phyloP scores from a whole-genome alignment of 2,797 vertebrate species.

The Tarsius wallacei region DNA sequence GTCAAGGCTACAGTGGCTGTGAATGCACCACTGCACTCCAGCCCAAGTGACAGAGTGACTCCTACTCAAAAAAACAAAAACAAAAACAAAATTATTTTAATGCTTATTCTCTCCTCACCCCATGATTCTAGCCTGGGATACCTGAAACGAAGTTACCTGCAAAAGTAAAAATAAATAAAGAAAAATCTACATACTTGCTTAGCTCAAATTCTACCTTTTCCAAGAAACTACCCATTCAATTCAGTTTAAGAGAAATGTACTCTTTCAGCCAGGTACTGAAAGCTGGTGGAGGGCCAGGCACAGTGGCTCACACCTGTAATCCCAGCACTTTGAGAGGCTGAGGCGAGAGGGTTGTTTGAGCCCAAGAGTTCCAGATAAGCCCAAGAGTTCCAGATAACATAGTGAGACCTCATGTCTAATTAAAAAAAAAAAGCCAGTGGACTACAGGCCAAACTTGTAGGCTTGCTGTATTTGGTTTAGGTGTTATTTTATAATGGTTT shows the following conservation, averaged over 20 bases:
- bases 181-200: slow-evolving; percentile 1
- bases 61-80: not conserved
- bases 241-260: not conserved
- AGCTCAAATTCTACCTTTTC: not conserved
- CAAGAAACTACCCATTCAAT: not conserved
- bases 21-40: not conserved
- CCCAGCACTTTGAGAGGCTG: no score
- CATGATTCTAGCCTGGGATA: not conserved
- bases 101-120: not conserved
- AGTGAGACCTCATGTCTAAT: no score
- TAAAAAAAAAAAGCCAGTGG: no score
- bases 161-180: not conserved
- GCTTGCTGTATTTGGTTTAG: not conserved
- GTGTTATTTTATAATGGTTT: not conserved
- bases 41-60: not conserved
- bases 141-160: slow-evolving; percentile 20
- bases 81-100: not conserved
- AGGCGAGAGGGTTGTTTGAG: no score
- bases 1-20: not conserved
- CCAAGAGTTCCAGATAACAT: no score
- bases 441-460: not conserved
- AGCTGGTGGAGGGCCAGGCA: not conserved
- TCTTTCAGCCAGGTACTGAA: not conserved
- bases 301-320: no score
- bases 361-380: no score